A percentile compares a stretch with the other conserved stretches of the same genome.
These are phyloP conservation scores for Calameuta idolon DNA, from an alignment of 2,888 invertebrate species.

Conservation along the genomic window DNA sequence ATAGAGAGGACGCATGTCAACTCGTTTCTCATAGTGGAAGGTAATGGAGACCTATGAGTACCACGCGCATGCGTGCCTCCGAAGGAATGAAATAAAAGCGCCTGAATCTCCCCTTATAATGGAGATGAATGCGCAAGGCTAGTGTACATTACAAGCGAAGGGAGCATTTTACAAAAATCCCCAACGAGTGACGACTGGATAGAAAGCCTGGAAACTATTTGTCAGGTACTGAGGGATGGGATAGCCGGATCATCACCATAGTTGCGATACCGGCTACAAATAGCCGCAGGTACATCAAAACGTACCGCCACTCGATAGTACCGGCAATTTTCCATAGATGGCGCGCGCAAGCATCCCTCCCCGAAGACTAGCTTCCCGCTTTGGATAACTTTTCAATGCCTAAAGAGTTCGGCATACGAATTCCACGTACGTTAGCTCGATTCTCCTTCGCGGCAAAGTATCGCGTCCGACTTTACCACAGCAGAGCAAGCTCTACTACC, in stretches of 20 bases:
- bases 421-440: not conserved
- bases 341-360: not conserved
- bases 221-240: slow-evolving; percentile 51
- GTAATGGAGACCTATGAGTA: not conserved
- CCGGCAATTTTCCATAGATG: not conserved
- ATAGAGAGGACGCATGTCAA: not conserved
- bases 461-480: not conserved
- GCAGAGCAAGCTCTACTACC: not conserved
- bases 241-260: slow-evolving; percentile 15
- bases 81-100: not conserved
- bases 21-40: not conserved
- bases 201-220: slow-evolving; percentile 38
- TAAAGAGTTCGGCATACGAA: not conserved
- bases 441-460: not conserved
- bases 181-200: not conserved
- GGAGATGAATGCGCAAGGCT: not conserved
- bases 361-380: not conserved
- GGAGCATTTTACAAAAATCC: not conserved
- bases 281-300: slow-evolving; percentile 33
- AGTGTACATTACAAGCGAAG: not conserved
- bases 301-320: not conserved
- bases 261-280: slow-evolving; percentile 44
- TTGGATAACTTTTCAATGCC: not conserved
- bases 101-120: not conserved
- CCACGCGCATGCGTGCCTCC: not conserved